Evolutionary conservation across 2,113 vertebrate genomes (phyloP), one percentile per base, ranked within the genome.

Genomic region (Chaetorhynchus papuensis): DNA sequence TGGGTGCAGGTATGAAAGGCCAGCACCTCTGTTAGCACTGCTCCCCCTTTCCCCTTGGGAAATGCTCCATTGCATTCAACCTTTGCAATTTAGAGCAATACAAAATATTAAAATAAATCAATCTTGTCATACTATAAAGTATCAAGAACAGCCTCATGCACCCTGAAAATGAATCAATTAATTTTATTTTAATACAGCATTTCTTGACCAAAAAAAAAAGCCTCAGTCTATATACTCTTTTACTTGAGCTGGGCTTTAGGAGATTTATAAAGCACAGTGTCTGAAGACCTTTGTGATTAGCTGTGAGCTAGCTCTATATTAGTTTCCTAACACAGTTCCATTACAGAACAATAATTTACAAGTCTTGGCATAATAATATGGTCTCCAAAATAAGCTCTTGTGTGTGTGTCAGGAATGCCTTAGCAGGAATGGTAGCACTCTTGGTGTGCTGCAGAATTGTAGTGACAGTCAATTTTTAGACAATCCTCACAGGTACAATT

Each of bases 201-300:
- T 52, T 82, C 27, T 41, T 76, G 41, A 57, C 13, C 37, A 6
- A 70, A 74, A 6, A 70, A 74, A 63, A 39, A 15, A 22, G 4
- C 14, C 14, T 77, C 19, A 31, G 15, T 39, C 72, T 91, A 4
- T 91, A 4, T 27, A 52, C 44, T 37, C 9, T n/a, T 76, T 90
- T 77, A 15, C 54, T 56, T 27, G n/a, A 83, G 60, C 13, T 31
- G 44, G 30, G 69, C n/a, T 93, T 91, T 70, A 63, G 59, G 33
- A 93, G 53, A 16, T 56, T 57, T 20, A 53, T 65, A 47, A 91
- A 82, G 11, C 28, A 41, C 13, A 69, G 45, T 26, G 72, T 39
- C 44, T 22, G 8, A 81, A 89, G 65, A 39, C 9, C 26, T 65
- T 50, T 80, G 74, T 87, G 87, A 79, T 93, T 54, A 91, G 50